Evolutionary conservation across 2,888 invertebrate genomes (phyloP), one percentile per base, ranked within the genome.

Genomic region (Lysandra bellargus): DNA sequence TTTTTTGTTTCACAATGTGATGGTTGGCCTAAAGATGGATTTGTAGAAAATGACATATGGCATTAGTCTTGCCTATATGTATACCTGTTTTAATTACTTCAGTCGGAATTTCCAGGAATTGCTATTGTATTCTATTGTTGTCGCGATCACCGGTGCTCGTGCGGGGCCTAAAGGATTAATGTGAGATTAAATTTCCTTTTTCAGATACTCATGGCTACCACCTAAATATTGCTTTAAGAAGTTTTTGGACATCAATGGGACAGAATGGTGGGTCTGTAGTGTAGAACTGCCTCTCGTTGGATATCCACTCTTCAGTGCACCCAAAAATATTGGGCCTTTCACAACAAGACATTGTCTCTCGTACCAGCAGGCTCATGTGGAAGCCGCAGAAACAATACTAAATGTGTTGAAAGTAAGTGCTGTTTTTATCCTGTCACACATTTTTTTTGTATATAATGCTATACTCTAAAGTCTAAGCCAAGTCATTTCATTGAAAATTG

Each of bases 231-330:
- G 86, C 5, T 93, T 88, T 83, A 88, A 90, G 79, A 92, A 90
- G 79, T 89, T 87, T 80, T 17, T 87, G 0, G 90, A 90, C 82
- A 82, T 83, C 0, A 81, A 85, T 1, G 88, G 88, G 12, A 80
- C 82, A 0, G 91, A 90, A 53, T 78, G 91, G 49, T 94, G 92
- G 91, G 80, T 90, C 1, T 89, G 89, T 49, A 84, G 85, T 78
- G 86, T 94, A 1, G 90, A 92, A 76, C 84, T 94, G 33, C 92
- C 93, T 0, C 85, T 87, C 76, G 89, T 94, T 1, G 92, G 91
- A 0, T 57, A 82, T 17, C 94, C 94, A 0, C 82, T 93, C 17
- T 80, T 92, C 69, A 80, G 80, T 1, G 64, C 82, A 0, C 89
- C 92, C 0, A 84, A 86, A 1, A 82, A 83, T 33, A 82, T 94